Conservation (phyloP, 2,888 invertebrate genomes). For the Odontothrips loti region DNA sequence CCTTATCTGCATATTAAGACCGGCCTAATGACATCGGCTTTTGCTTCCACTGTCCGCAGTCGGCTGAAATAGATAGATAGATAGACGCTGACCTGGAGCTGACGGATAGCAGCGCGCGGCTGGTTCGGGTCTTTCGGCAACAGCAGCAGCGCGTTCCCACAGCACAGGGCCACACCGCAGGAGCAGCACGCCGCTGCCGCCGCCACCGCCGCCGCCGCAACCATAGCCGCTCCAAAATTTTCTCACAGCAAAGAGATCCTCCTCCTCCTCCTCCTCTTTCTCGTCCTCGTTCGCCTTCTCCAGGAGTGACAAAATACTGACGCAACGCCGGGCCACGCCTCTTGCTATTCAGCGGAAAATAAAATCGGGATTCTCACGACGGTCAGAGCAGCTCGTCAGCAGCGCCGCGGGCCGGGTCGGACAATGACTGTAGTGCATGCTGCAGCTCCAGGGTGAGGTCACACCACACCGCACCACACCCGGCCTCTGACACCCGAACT, state of each 20-base stretch:
- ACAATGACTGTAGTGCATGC: background rate
- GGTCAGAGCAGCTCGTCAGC: background rate
- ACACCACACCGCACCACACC: too few relatives aligned
- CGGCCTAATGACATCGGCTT: too few relatives aligned
- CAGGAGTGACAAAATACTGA: slow-evolving; percentile 18
- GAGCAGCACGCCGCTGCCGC: background rate
- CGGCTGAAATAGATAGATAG: too few relatives aligned
- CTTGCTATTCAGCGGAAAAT: background rate
- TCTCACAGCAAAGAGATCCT: too few relatives aligned
- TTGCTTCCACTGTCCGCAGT: background rate
- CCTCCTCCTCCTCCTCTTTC: too few relatives aligned
- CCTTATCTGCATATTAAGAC: background rate
- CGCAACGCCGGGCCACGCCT: background rate
- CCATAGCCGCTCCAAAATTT: background rate
- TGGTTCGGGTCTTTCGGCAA: too few relatives aligned
- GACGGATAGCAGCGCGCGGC: too few relatives aligned
- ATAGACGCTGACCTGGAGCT: too few relatives aligned
- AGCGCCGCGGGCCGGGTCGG: background rate
- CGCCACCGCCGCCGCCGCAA: background rate
- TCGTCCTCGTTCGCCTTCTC: too few relatives aligned
- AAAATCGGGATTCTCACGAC: background rate
- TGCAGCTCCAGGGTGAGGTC: background rate
- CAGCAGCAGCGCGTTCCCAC: too few relatives aligned
- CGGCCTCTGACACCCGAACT: background rate
- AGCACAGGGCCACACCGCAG: too few relatives aligned